These are phyloP conservation scores for Formica exsecta DNA, from an alignment of 1,140 invertebrate genomes.

Conservation along the genomic window DNA sequence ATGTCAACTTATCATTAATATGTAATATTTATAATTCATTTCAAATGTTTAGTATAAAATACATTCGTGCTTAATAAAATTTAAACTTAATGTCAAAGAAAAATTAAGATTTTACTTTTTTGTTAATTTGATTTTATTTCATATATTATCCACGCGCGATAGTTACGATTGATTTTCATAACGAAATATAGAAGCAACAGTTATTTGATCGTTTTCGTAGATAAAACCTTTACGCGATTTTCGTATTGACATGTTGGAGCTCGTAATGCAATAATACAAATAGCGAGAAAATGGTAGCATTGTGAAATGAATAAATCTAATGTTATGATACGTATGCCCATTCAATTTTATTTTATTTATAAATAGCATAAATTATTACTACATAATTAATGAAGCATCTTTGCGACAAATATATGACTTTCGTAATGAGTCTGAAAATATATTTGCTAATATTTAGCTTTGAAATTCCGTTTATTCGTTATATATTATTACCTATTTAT, in stretches of 20 bases:
- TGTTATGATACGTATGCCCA: not conserved
- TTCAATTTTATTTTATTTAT: not conserved
- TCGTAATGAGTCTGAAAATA: not conserved
- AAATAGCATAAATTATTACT: not conserved
- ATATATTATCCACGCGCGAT: not conserved
- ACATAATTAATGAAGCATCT: slow-evolving; percentile 12
- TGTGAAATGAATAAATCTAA: slow-evolving; percentile 7
- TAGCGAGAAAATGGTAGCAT: not conserved
- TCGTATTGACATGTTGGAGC: not conserved
- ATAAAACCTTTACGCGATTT: slow-evolving; percentile 4
- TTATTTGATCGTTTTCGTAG: not conserved
- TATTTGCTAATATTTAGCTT: not conserved
- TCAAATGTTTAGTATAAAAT: not conserved
- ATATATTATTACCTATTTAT: not conserved
- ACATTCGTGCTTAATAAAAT: not conserved
- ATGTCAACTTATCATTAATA: too few relatives aligned
- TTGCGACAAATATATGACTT: not conserved
- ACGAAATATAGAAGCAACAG: not conserved
- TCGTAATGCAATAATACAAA: not conserved
- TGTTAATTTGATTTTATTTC: not conserved
- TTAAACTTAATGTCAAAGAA: not conserved
- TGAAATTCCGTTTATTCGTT: not conserved
- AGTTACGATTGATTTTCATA: slow-evolving; percentile 11
- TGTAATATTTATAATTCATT: too few relatives aligned
- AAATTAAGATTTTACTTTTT: not conserved